Base-by-base conservation (phyloP, 2,888 invertebrate species). In the Exocentrus adspersus region DNA sequence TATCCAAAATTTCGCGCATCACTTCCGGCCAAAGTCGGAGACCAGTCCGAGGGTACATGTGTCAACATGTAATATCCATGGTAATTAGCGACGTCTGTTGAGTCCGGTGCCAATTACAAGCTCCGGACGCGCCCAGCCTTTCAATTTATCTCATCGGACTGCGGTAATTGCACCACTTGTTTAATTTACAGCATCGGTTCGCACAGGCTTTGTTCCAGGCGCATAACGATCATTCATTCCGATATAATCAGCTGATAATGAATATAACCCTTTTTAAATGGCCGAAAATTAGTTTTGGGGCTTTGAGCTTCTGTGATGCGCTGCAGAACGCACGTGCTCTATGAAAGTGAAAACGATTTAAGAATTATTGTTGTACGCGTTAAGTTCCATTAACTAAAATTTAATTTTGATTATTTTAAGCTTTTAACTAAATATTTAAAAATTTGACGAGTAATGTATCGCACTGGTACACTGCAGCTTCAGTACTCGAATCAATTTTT, bases 21-120 rank as follows among this genome's bases (percentile, higher is more conserved):
- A 74, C 67, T 72, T 71, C 69, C 69, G 61, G 63, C 67, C 70
- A 73, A 76, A 74, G 72, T 71, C 66, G 64, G 53, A 50, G 57
- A 51, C 56, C 58, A 64, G 21, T 57, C 54, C 46, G 67, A 52
- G 50, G 32, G 48, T 53, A 72, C 73, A 74, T 75, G 76, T 75
- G 77, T 78, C 77, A 78, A 77, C 78, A 75, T 78, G 79, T 78
- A 78, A 80, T 80, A 78, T 79, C 76, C 78, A 79, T 79, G 77
- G 77, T 79, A 79, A 80, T 79, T 79, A 79, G 77, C 72, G 75
- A 76, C 74, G 76, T 77, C 76, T 77, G 77, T 73, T n/a, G 77
- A 72, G 76, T 75, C 75, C 75, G 67, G 72, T 75, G 75, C 77
- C 78, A 78, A 79, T 80, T 79, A 78, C 77, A 73, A 72, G 71